Evolutionary conservation across 2,113 vertebrate species (phyloP), one percentile per base, ranked within the genome.

Genomic region (Corythoichthys intestinalis): DNA sequence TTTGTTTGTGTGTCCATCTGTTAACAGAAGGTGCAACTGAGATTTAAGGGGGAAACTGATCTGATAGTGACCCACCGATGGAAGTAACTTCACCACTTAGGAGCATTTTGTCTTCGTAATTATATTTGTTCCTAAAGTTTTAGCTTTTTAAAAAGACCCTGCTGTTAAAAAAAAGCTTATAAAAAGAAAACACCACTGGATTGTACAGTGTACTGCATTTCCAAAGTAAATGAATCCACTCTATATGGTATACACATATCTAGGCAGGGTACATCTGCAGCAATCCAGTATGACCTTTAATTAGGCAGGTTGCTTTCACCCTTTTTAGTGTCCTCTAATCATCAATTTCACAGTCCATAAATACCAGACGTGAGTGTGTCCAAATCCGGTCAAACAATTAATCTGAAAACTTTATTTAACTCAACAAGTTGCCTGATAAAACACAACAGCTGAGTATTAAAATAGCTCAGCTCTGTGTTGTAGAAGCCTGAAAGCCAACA

Each of bases 401-500:
- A 70, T 54, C 54, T 60, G 44, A 64, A 83, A 83, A 71, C 69
- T 67, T 37, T 50, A 44, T 82, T 87, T 76, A 89, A 85, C 84
- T 69, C 54, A 73, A 78, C 69, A 56, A 65, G 73, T 56, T 0
- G 50, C 66, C 37, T 49, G 73, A 81, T 78, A 68, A 76, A 52
- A 39, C 38, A 35, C 8, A 15, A 73, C 80, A 85, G 81, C 89
- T 85, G 85, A 79, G 53, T 60, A 70, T 86, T 78, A 73, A 91
- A 89, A 86, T 81, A 86, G 76, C 73, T 79, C 47, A 2, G 12
- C 34, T 38, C 35, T 59, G 75, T 69, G 66, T 59, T 76, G 34
- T 20, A 69, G 37, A 66, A 39, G 35, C 41, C 57, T 17, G 78
- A 44, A 87, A 80, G 67, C 48, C 66, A 63, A 61, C 76, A 71